Conservation (phyloP, 2,797 vertebrate genomes). For the Morus bassanus region DNA sequence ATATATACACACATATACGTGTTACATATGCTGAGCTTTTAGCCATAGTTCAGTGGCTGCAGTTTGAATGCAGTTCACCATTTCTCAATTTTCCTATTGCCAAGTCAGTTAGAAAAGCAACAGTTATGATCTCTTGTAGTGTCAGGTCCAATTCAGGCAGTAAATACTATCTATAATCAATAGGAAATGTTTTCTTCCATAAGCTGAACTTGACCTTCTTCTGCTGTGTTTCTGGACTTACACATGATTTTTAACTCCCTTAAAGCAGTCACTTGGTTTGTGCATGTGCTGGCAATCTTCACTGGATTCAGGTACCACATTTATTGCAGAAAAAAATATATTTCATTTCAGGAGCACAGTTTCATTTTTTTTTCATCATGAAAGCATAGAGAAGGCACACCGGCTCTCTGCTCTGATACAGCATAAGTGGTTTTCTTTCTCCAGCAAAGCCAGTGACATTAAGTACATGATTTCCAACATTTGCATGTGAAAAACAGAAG, state of each 20-base stretch:
- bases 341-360: background rate
- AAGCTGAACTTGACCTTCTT: conserved; percentile 4
- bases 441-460: background rate
- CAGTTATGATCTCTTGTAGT: background rate
- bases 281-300: background rate
- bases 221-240: background rate
- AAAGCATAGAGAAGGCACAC: background rate
- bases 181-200: background rate
- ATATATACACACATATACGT: fast-evolving
- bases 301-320: background rate
- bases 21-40: background rate
- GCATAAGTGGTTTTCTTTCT: background rate
- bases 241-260: background rate
- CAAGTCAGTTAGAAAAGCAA: background rate
- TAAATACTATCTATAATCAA: conserved; percentile 9
- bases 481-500: background rate
- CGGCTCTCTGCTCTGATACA: background rate
- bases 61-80: background rate
- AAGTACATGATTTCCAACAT: background rate
- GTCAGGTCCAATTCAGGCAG: background rate
- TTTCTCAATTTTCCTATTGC: background rate
- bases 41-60: background rate
- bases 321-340: background rate
- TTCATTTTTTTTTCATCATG: background rate
- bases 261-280: background rate